Evolutionary conservation across 2,888 invertebrate genomes (phyloP), one percentile per base, ranked within the genome.

Genomic region (Lysandra bellargus): DNA sequence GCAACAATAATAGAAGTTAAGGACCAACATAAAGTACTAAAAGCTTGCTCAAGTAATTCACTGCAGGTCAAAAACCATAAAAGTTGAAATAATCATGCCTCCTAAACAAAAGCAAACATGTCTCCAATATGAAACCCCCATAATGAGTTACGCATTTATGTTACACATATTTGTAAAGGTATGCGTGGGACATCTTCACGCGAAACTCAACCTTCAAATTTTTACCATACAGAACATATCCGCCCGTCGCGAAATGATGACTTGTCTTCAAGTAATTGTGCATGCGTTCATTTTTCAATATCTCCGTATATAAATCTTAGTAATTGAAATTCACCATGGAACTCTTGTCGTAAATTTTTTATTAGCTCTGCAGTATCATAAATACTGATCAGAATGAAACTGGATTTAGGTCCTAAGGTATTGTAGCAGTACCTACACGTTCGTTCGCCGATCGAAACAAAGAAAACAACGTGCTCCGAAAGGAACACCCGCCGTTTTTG

Each of bases 251-350:
- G 2, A 53, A 53, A 53, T 76, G 76, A 76, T 57, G 57, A 53
- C 33, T 57, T 76, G 76, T 76, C 76, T 76, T 53, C 57, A 7
- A 57, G 76, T 76, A 76, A 76, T 76, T 76, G 76, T 76, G 49
- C 17, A 33, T 76, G 76, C 57, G 76, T 57, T 76, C 57, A 76
- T 76, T 76, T 76, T 76, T 76, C 76, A 76, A 76, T 76, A 76
- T 76, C 76, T 57, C 57, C 76, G 76, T 57, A 57, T 76, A 76
- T 76, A 76, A 76, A 76, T 76, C 76, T 76, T 57, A 33, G 76
- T 76, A 76, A 76, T 76, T 76, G 76, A 76, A 76, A 76, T 76
- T 76, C 76, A 76, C 57, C 76, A 57, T 76, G 76, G 76, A 76
- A 76, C 76, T 76, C 76, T 23, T 57, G 76, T 76, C 76, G 76